Evolutionary conservation across 2,113 vertebrate species (phyloP).

Genomic region (Cathartes aura): DNA sequence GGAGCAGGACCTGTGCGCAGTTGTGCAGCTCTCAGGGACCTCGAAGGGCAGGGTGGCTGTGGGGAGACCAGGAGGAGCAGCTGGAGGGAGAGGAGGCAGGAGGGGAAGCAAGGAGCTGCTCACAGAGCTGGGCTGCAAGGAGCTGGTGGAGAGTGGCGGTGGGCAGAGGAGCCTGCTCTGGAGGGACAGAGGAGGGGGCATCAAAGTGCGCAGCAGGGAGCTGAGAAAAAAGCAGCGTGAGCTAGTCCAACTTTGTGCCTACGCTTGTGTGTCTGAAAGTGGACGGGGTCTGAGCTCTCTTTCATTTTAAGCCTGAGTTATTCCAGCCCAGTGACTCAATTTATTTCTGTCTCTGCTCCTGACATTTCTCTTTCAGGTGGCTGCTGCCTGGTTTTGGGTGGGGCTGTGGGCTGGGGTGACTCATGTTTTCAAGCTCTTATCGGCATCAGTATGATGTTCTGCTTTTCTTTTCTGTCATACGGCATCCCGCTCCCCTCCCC

Average conservation of each 20-base stretch:
- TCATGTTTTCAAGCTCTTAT: slow-evolving; percentile 58
- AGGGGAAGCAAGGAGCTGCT: background rate
- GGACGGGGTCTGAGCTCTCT: background rate
- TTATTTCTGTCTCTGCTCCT: background rate
- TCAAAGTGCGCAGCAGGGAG: background rate
- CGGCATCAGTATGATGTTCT: slow-evolving; percentile 40
- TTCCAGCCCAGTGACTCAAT: slow-evolving; percentile 16
- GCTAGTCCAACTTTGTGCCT: background rate
- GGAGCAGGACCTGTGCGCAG: background rate
- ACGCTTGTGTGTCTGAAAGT: background rate
- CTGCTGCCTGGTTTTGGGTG: slow-evolving; percentile 60
- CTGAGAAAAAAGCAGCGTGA: background rate
- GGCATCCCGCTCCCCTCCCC: slow-evolving; percentile 71
- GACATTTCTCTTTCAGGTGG: slow-evolving; percentile 55
- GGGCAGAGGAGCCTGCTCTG: background rate
- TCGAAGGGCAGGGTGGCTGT: background rate
- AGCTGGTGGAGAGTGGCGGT: background rate
- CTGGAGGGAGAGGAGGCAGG: background rate
- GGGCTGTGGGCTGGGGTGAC: slow-evolving; percentile 41
- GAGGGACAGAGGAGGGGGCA: background rate
- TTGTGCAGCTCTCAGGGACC: rapidly evolving
- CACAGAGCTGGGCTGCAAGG: background rate
- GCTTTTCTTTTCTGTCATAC: slow-evolving; percentile 59
- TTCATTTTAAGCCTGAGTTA: slow-evolving; percentile 5
- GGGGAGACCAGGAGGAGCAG: background rate